A percentile compares a stretch with the other conserved stretches of the same genome.
Evolutionary conservation across 2,888 invertebrate genomes (phyloP).

Genomic region (Troides aeacus): DNA sequence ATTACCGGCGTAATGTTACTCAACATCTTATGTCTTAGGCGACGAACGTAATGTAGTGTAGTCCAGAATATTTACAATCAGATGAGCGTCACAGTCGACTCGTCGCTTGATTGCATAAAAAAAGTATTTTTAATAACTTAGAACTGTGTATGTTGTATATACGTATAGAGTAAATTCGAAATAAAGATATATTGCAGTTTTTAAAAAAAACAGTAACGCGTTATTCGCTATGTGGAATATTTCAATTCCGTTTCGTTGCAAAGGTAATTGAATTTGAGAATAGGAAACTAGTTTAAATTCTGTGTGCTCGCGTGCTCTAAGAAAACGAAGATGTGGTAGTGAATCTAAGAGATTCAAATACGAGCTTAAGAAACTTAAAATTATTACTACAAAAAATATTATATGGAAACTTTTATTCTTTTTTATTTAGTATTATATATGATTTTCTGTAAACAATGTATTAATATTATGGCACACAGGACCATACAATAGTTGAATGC

Average conservation of each 20-base stretch:
- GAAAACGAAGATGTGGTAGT: conserved; percentile 21
- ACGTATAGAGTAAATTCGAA: neutral
- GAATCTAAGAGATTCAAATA: conserved; percentile 24
- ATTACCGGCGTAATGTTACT: too few relatives aligned
- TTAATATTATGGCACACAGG: neutral
- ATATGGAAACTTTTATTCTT: neutral
- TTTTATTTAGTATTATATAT: neutral
- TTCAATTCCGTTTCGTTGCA: conserved; percentile 17
- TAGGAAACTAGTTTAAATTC: conserved; percentile 26
- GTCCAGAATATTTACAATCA: too few relatives aligned
- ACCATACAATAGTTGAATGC: neutral
- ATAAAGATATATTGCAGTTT: neutral
- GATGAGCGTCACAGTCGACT: too few relatives aligned
- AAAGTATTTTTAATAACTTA: too few relatives aligned
- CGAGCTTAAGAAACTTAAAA: conserved; percentile 13
- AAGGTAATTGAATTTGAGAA: conserved; percentile 27
- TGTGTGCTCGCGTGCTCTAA: conserved; percentile 17
- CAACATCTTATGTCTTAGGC: too few relatives aligned
- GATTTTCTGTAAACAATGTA: neutral
- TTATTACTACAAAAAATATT: neutral
- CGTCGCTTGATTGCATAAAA: too few relatives aligned
- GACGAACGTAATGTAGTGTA: too few relatives aligned
- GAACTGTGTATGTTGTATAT: neutral
- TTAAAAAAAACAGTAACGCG: neutral
- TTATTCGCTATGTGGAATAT: conserved; percentile 8